Percentiles rank a stretch among this genome's conserved stretches.
Evolutionary conservation across 2,797 vertebrate species (phyloP).

Genomic region (Coranthus polyacanthus): DNA sequence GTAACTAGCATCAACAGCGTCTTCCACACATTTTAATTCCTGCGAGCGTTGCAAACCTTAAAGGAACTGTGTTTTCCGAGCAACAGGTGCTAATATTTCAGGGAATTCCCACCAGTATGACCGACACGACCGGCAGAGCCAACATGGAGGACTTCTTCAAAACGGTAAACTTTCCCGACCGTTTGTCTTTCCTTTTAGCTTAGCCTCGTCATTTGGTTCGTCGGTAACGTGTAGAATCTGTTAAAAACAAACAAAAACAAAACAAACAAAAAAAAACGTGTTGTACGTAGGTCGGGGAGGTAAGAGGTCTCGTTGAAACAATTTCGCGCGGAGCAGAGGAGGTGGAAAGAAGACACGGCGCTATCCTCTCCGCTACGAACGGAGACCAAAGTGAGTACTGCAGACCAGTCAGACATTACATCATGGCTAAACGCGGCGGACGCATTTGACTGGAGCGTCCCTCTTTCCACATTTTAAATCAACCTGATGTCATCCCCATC

Average conservation of each 20-base stretch:
- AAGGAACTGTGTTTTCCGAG: neutral
- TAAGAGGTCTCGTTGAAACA: constrained; percentile 84
- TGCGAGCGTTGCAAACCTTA: too few relatives aligned
- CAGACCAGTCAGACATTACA: neutral
- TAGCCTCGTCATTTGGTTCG: neutral
- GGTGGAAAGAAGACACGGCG: constrained; percentile 87
- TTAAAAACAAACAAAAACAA: too few relatives aligned
- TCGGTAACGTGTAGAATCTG: too few relatives aligned
- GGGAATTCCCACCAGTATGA: constrained; percentile 25
- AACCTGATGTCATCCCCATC: neutral
- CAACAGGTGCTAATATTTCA: constrained; percentile 41
- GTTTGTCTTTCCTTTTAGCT: too few relatives aligned
- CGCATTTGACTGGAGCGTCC: too few relatives aligned
- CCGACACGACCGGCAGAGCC: constrained; percentile 71
- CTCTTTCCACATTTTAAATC: too few relatives aligned
- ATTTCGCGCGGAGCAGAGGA: constrained; percentile 87
- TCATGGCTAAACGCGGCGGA: neutral
- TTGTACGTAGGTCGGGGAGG: constrained; percentile 87
- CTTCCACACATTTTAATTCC: too few relatives aligned
- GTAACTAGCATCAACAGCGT: too few relatives aligned
- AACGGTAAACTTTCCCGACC: constrained; percentile 79
- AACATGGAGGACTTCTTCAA: constrained; percentile 91
- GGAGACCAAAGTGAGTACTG: constrained; percentile 86
- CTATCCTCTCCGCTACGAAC: constrained; percentile 87
- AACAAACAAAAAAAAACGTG: neutral